Evolutionary conservation across 2,797 vertebrate genomes (phyloP).

Genomic region (Peromyscus nudipes): DNA sequence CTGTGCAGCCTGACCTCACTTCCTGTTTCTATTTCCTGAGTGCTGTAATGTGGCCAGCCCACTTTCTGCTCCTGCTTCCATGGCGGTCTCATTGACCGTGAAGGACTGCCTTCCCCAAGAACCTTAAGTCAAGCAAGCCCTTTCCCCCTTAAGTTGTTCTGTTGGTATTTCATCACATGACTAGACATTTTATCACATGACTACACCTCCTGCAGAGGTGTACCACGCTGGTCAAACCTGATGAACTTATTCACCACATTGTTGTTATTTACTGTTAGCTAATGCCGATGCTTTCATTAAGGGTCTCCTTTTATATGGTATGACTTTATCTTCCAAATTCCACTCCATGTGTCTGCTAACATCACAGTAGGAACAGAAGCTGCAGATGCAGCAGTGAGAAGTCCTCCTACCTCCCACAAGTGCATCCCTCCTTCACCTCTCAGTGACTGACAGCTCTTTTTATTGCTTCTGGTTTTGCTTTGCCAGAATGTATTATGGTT

Average conservation of each 20-base stretch:
- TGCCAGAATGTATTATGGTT: not conserved
- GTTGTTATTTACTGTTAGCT: not conserved
- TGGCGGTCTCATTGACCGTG: accelerated
- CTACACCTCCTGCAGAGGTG: accelerated
- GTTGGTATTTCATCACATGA: no score
- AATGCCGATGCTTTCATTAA: not conserved
- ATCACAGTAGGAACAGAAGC: not conserved
- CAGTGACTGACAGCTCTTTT: not conserved
- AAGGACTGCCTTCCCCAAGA: not conserved
- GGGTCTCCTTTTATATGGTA: not conserved
- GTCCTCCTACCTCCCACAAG: not conserved
- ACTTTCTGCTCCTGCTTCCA: not conserved
- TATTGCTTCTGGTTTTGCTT: not conserved
- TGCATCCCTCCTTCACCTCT: accelerated
- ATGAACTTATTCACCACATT: not conserved
- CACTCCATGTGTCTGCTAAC: accelerated
- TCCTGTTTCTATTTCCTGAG: not conserved
- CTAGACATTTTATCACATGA: not conserved
- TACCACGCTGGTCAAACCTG: accelerated
- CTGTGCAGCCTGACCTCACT: not conserved
- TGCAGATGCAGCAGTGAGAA: not conserved
- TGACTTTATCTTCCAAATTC: not conserved
- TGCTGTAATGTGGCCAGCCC: not conserved
- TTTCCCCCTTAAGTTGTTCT: not conserved
- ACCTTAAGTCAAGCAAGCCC: not conserved